Base-by-base conservation (phyloP, 2,888 invertebrate genomes). In the Candidula unifasciata region DNA sequence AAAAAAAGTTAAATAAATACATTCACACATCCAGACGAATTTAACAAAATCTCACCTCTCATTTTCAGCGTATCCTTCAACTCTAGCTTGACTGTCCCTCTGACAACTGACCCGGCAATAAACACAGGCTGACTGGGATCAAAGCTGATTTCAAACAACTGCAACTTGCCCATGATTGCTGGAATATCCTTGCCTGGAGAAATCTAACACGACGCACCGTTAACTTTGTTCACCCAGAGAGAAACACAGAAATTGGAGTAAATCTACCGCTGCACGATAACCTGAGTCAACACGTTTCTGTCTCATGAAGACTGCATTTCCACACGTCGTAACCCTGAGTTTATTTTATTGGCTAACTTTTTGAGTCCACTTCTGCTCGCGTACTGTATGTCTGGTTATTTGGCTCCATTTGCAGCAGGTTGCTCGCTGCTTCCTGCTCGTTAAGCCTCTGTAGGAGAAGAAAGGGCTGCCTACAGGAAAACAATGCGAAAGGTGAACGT, bases 31-130 rank as follows among this genome's bases (percentile, higher is more conserved):
- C 60, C 60, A 24, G 60, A 21, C 60, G 18, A 21, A 21, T 18
- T 5, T 60, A 3, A 60, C 3, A 60, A 13, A n/a, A 35, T 57
- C 85, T 85, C 54, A 87, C 87, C 87, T 85, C 87, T 81, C 86
- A 87, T 86, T 66, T 84, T 87, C 86, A 87, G 84, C 8, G 85
- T 33, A 10, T 86, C 86, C 52, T 60, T 77, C 1, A 87, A 60
- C 24, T 87, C 86, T 66, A 87, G 64, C 18, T 69, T 52, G 21
- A 87, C 82, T 2, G 80, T 80, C 18, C 87, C 87, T 13, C 44
- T 83, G 24, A 87, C 84, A 54, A 84, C 66, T 27, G 84, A 81
- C 0, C 87, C 87, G 30, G 85, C 85, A 44, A 82, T 82, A 64
- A 82, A 87, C 21, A 86, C 86, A 6, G 77, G 82, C 37, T 85